Percentiles rank a stretch among this genome's conserved stretches.
Conservation (phyloP, 2,113 vertebrate species). For the Trinectes maculatus region DNA sequence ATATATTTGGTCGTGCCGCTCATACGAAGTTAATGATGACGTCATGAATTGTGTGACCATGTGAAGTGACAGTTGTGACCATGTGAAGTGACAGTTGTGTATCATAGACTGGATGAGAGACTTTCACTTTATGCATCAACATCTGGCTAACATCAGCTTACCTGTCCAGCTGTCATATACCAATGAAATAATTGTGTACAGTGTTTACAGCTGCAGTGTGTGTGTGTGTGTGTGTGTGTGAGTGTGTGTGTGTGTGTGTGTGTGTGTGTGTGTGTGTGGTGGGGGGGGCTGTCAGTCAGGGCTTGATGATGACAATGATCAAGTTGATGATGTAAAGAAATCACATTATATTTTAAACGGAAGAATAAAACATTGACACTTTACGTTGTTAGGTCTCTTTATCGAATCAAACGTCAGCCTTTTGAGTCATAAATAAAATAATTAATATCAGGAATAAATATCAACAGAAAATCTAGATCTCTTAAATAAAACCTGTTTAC, state of each 20-base stretch:
- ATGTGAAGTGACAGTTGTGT: too few species aligned
- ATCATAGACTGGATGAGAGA: too few species aligned
- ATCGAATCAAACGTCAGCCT: slow-evolving; percentile 24
- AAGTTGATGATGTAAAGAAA: slow-evolving; percentile 78
- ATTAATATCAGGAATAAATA: slow-evolving; percentile 57
- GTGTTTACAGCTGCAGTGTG: slow-evolving; percentile 47
- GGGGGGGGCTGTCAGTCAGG: too few species aligned
- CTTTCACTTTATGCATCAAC: too few species aligned
- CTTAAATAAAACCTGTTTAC: slow-evolving; percentile 48
- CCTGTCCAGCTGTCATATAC: too few species aligned
- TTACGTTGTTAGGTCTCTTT: slow-evolving; percentile 12
- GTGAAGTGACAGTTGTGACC: too few species aligned
- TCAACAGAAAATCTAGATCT: neutral
- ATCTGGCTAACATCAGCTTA: slow-evolving; percentile 9
- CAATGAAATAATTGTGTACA: slow-evolving; percentile 28
- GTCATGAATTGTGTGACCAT: too few species aligned
- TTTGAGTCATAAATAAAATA: slow-evolving; percentile 51
- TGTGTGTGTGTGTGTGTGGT: slow-evolving; percentile 40
- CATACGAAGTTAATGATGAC: too few species aligned
- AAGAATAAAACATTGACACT: slow-evolving; percentile 56
- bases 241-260: slow-evolving; percentile 28
- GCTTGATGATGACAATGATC: slow-evolving; percentile 42
- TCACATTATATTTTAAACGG: slow-evolving; percentile 79
- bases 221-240: slow-evolving; percentile 36
- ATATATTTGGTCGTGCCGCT: too few species aligned